Conservation (phyloP, 2,113 vertebrate genomes). For the Rhodinocichla rosea region DNA sequence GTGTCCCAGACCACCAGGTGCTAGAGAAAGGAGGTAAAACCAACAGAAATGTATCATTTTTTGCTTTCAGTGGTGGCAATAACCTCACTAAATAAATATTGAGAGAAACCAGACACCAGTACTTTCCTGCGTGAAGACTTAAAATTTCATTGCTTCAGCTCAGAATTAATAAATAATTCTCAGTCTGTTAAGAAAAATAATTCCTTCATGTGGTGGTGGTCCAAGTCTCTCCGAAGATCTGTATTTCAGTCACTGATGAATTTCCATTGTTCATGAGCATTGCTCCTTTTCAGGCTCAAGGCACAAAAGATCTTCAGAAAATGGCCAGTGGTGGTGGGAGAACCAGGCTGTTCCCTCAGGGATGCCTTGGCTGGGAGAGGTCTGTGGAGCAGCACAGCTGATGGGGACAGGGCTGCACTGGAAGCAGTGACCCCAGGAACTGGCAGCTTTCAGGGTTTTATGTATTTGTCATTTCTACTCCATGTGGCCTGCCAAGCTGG, state of each 20-base stretch:
- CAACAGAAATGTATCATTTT: not conserved
- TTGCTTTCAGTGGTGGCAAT: not conserved
- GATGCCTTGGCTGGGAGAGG: not conserved
- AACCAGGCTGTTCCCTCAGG: accelerated
- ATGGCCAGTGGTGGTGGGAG: not conserved
- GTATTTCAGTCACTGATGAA: not conserved
- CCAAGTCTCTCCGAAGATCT: not conserved
- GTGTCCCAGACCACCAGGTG: not conserved
- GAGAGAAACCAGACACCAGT: not conserved
- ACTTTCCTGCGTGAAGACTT: not conserved
- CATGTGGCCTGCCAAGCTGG: not conserved
- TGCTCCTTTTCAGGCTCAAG: not conserved
- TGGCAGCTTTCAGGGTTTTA: not conserved
- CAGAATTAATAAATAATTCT: not conserved
- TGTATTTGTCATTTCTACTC: accelerated
- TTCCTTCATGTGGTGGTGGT: not conserved
- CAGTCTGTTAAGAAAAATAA: not conserved
- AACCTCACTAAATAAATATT: conserved; percentile 11
- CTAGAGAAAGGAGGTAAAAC: not conserved
- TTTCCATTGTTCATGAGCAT: not conserved
- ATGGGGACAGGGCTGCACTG: not conserved
- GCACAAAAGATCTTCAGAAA: not conserved
- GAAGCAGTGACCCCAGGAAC: not conserved
- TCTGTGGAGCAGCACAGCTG: not conserved
- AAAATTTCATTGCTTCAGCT: not conserved